Base-by-base conservation (phyloP, 2,888 invertebrate species). In the Diploptera punctata region DNA sequence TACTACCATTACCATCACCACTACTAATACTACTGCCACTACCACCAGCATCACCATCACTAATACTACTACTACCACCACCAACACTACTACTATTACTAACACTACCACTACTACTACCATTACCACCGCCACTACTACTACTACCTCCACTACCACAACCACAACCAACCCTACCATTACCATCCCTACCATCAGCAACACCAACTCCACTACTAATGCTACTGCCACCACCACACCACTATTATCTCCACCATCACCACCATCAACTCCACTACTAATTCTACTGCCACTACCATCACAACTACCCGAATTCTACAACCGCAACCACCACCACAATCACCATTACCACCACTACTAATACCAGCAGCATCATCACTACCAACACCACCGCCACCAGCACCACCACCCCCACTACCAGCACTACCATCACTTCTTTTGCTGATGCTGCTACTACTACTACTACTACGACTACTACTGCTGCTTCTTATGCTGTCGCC, bases 191-290 rank as follows among this genome's bases (percentile, higher is more conserved):
- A 38, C 38, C 29, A 67, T 18, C 43, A 43, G 26, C 18, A 67
- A 18, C 29, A n/a, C 67, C 43, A 38, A 21, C 29, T 5, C 44
- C 29, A 38, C 38, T 67, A 38, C 67, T 67, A 67, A 4, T 67
- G 19, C 67, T 67, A 38, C 43, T 67, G 18, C 44, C 43, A 67
- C 67, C 18, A 67, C n/a, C n/a, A 21, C 43, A 67, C 43, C 43
- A 43, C 18, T 38, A 67, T 29, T 67, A 67, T 38, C 62, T 67
- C 52, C 47, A 67, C 24, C 18, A 67, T 29, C 29, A 3, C 29
- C 19, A 21, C 29, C 16, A 38, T 43, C 13, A n/a, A 44, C 33
- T 43, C 43, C n/a, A n/a, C n/a, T n/a, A n/a, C n/a, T n/a, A n/a
- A n/a, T n/a, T n/a, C n/a, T n/a, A n/a, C n/a, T n/a, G 43, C 18